Evolutionary conservation across 2,888 invertebrate genomes (phyloP), one percentile per base, ranked within the genome.

Genomic region (Ryuthela nishihirai): DNA sequence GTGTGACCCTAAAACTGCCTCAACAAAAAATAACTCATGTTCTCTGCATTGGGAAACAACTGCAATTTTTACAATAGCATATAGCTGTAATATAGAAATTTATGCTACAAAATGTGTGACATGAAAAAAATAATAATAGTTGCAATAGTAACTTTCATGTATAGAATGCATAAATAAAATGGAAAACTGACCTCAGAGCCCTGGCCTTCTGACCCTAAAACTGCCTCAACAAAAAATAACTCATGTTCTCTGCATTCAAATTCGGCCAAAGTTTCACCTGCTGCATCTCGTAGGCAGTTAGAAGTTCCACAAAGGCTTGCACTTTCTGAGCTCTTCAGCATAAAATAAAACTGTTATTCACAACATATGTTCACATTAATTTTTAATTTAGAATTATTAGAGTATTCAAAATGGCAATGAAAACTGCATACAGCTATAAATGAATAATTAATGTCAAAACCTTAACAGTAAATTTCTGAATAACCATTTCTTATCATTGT

Each of bases 1-100:
- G n/a, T n/a, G n/a, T 85, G 81, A 77, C 88, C 88, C 58, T 86
- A 85, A 73, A 90, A 92, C 75, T 90, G 90, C 61, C 88, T 62
- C 62, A 18, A 62, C 63, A 90, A 90, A 91, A 90, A 92, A 76
- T 42, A 54, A 17, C 91, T 92, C 72, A 85, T 85, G 72, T 90
- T 91, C 70, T 90, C 88, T 75, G 89, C 90, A 67, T 91, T 91
- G 60, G 55, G 55, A 63, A 34, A 60, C 50, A 90, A 78, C 73
- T 91, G 60, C 41, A 32, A 60, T 63, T 56, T 63, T 60, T 89
- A 67, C 88, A 86, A 62, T 87, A 88, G 69, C 64, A 62, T 64
- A 64, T 25, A 63, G 54, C 83, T 85, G 69, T 88, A 85, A 70
- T 86, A 84, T 54, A 40, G 50, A 46, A 34, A 50, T 44, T 45